Evolutionary conservation across 2,888 invertebrate genomes (phyloP), one percentile per base, ranked within the genome.

Genomic region (Brachyptera risi): DNA sequence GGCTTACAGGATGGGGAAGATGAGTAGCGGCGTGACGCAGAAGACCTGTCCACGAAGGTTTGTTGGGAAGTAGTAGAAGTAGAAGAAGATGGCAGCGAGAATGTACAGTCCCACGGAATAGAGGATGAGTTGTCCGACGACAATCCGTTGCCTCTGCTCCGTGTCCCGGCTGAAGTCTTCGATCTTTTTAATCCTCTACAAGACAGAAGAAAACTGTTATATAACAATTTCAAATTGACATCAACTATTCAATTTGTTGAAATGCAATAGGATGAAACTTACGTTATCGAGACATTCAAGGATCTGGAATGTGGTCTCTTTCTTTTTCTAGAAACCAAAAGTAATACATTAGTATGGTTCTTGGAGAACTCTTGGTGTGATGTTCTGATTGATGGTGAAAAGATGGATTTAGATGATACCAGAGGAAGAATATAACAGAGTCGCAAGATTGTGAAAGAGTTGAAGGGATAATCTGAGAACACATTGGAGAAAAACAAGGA

Each of bases 1-100:
- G 11, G 7, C 92, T 88, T 77, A 96, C 95, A 95, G 72, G 61
- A 93, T 71, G 58, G 95, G 93, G 71, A 94, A 85, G 58, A 90
- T 78, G 24, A 94, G 74, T 58, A 95, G 76, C 17, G 93, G 93
- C 61, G 87, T 83, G 13, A 88, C 84, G 73, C 90, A 90, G 65
- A 90, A 77, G 59, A 92, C 71, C 63, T 87, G 83, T 68, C 90
- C 87, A 65, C 83, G 78, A 78, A 88, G 83, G 68, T 87, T 85
- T 59, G 85, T 84, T 62, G 89, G 87, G 64, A 91, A 88, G 67
- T 87, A 91, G 68, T 86, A 87, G 76, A 91, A 88, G 72, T 88
- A 93, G 73, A 90, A 88, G 7, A 88, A 71, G 27, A 88, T 73
- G 5, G 88, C 88, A 65, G 86, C 84, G 42, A 90, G 71, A 47